Evolutionary conservation across 1,140 invertebrate genomes (phyloP).

Genomic region (Bombus waltoni): DNA sequence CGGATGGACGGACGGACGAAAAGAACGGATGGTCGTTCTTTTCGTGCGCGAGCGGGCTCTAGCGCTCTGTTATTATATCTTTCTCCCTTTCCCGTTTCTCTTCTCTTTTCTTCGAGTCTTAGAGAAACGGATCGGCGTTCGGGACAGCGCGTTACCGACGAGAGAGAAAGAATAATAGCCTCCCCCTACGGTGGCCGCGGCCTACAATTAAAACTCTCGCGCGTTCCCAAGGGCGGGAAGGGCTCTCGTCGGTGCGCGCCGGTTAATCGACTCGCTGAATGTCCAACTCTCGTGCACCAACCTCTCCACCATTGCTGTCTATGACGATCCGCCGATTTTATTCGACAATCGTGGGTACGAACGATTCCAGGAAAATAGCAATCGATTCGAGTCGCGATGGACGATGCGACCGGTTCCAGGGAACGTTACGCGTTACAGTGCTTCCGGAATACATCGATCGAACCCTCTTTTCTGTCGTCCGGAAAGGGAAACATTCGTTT

Average conservation of each 20-base stretch:
- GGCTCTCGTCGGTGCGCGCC: conserved; percentile 50
- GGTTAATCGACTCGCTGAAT: conserved; percentile 63
- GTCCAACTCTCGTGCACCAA: conserved; percentile 49
- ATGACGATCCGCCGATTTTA: background rate
- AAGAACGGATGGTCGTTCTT: conserved; percentile 73
- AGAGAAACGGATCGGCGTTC: conserved; percentile 62
- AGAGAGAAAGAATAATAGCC: conserved; percentile 80
- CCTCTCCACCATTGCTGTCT: conserved; percentile 29
- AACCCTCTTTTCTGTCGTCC: conserved; percentile 40
- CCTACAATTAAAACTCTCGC: conserved; percentile 81
- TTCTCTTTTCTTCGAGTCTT: conserved; percentile 59
- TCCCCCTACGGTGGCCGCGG: conserved; percentile 65
- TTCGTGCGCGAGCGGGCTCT: conserved; percentile 70
- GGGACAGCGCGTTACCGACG: conserved; percentile 58
- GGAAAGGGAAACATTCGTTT: conserved; percentile 70
- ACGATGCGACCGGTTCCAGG: background rate
- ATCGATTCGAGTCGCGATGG: background rate
- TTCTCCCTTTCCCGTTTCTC: conserved; percentile 61
- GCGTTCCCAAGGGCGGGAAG: conserved; percentile 65
- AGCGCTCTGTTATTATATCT: conserved; percentile 81
- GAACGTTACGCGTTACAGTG: conserved; percentile 15
- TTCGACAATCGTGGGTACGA: no score
- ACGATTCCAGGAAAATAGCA: background rate
- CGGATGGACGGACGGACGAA: conserved; percentile 68
- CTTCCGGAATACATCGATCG: conserved; percentile 35